Evolutionary conservation across 64 coral and sea anemone genomes (phyloP).

Genomic region (Catalaphyllia jardinei): DNA sequence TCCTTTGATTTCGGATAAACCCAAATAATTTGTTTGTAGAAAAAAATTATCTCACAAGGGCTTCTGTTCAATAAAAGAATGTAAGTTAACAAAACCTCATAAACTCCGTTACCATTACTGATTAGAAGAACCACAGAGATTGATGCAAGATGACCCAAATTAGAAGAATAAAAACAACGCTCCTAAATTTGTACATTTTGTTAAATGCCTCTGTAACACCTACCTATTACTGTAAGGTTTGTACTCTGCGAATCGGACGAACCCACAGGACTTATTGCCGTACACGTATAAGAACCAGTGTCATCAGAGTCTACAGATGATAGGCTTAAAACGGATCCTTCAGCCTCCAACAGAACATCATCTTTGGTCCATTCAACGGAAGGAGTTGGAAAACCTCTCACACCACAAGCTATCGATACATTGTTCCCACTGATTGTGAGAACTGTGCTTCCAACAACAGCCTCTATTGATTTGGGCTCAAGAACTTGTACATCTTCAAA

Average conservation of each 20-base stretch:
- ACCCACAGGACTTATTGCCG: conserved; percentile 45
- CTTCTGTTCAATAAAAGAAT: too few species aligned
- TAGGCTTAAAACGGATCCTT: not conserved
- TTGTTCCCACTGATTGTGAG: conserved; percentile 65
- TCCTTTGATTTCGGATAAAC: too few species aligned
- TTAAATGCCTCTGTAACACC: not conserved
- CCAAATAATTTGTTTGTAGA: too few species aligned
- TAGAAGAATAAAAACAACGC: too few species aligned
- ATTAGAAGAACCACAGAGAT: too few species aligned
- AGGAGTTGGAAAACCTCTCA: conserved; percentile 51
- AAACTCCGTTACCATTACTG: too few species aligned
- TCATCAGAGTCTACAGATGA: conserved; percentile 21
- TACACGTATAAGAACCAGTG: conserved; percentile 68
- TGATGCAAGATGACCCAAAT: too few species aligned
- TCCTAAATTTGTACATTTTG: too few species aligned
- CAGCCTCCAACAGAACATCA: not conserved
- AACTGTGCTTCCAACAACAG: conserved; percentile 39
- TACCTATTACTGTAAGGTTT: conserved; percentile 43
- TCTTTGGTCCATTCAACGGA: conserved; percentile 52
- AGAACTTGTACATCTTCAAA: conserved; percentile 28
- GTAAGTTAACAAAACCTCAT: too few species aligned
- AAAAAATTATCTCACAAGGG: too few species aligned
- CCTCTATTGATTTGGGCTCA: conserved; percentile 27
- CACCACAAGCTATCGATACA: conserved; percentile 40
- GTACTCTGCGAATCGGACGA: conserved; percentile 11